A percentile compares a stretch with the other conserved stretches of the same genome.
phyloP scores from a whole-genome alignment of 2,888 invertebrate species.

The Amphipyra tragopoginis region DNA sequence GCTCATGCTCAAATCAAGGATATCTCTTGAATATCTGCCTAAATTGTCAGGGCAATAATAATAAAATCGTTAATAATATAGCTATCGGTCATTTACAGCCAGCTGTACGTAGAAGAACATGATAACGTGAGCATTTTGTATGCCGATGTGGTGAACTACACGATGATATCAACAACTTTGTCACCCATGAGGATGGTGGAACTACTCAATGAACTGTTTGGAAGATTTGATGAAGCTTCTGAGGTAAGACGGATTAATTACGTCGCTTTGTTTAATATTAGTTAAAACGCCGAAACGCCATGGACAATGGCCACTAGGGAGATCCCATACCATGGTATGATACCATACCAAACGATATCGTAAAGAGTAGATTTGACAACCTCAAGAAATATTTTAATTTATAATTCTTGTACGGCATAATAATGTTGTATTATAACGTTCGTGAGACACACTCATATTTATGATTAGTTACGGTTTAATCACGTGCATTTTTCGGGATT shows the following conservation, averaged over 20 bases:
- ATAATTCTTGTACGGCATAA: too few species aligned
- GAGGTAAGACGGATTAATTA: constrained; percentile 87
- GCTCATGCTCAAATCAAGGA: not conserved
- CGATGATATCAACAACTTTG: constrained; percentile 95
- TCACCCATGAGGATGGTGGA: constrained; percentile 95
- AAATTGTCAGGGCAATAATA: not conserved
- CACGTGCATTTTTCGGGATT: too few species aligned
- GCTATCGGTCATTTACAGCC: constrained; percentile 88
- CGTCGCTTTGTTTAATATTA: not conserved
- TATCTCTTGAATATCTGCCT: not conserved
- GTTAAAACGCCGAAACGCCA: too few species aligned
- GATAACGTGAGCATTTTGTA: constrained; percentile 97
- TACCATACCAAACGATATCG: too few species aligned
- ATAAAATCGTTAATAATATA: constrained; percentile 14
- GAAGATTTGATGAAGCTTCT: constrained; percentile 97
- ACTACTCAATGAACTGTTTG: constrained; percentile 96
- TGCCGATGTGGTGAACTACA: constrained; percentile 98
- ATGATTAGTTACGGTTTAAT: too few species aligned
- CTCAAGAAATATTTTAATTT: too few species aligned
- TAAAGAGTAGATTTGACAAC: too few species aligned
- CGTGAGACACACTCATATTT: too few species aligned
- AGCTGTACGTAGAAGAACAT: constrained; percentile 96
- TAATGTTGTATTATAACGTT: too few species aligned
- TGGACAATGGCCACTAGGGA: too few species aligned
- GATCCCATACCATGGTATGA: too few species aligned